These are phyloP conservation scores for Mus spicilegus DNA, from an alignment of 2,113 vertebrate genomes.

Conservation along the genomic window DNA sequence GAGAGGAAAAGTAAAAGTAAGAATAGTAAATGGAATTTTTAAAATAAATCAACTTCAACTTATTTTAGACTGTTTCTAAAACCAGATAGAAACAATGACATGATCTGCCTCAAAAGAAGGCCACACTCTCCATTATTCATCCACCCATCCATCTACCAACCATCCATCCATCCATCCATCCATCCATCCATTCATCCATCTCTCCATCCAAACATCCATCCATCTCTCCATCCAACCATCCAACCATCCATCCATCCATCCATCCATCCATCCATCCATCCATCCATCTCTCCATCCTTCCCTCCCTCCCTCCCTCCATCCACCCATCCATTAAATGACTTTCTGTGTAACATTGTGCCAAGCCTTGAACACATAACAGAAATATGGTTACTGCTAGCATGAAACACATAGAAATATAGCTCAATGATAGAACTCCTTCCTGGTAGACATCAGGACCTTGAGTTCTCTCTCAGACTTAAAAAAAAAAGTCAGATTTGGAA, in stretches of 20 bases:
- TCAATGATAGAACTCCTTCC: background rate
- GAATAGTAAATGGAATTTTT: background rate
- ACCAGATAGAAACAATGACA: background rate
- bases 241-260: rapidly evolving
- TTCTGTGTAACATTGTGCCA: background rate
- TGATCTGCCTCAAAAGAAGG: background rate
- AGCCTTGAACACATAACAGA: background rate
- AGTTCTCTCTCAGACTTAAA: background rate
- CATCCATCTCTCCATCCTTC: background rate
- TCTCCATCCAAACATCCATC: background rate
- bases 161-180: background rate
- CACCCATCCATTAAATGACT: background rate
- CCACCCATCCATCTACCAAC: background rate
- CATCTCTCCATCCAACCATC: background rate
- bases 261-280: background rate
- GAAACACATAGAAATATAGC: background rate
- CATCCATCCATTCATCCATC: background rate
- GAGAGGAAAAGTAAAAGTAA: background rate
- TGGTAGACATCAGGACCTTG: background rate
- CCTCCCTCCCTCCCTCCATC: background rate
- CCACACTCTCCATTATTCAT: background rate
- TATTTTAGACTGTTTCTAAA: background rate
- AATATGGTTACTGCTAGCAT: background rate
- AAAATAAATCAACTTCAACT: background rate
- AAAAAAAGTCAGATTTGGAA: background rate